Evolutionary conservation across 1,140 invertebrate genomes (phyloP), one percentile per base, ranked within the genome.

Genomic region (Coenobita brevimanus): DNA sequence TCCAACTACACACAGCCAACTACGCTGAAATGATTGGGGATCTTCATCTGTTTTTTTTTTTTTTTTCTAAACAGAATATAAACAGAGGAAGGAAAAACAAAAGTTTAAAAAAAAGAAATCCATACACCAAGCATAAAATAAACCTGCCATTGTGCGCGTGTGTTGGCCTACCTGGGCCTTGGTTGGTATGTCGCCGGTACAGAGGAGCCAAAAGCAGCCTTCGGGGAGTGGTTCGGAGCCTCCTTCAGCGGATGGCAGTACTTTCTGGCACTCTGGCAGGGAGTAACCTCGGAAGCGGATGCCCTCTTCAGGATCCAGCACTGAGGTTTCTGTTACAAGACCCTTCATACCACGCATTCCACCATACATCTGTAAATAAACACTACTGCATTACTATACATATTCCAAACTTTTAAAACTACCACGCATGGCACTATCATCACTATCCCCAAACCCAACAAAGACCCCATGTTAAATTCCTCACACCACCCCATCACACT

Each of bases 331-430:
- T 60, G 93, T 94, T 10, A 95, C 94, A 76, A 95, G 91, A 60
- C 93, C 94, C 89, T 93, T 93, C 91, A 95, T 95, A 10, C 94
- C 94, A 90, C 95, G 91, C 94, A 95, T 95, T 33, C 94, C 94
- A 79, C 94, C 94, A 92, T 95, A 95, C 88, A 94, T 93, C 94
- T 95, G 88, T 24, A 21, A 92, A 91, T n/a, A n/a, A n/a, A n/a
- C n/a, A n/a, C n/a, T n/a, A n/a, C n/a, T n/a, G n/a, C n/a, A n/a
- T n/a, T n/a, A n/a, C n/a, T n/a, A n/a, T n/a, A n/a, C n/a, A n/a
- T n/a, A n/a, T n/a, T n/a, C n/a, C 91, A 88, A 80, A 69, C 73
- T 24, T 89, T 95, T 94, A 50, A 95, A 27, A 30, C 3, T 8
- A 1, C 2, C n/a, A 71, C 3, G 17, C 1, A 27, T n/a, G 17